Conservation (phyloP, 2,888 invertebrate species). For the Tipula vernalis region DNA sequence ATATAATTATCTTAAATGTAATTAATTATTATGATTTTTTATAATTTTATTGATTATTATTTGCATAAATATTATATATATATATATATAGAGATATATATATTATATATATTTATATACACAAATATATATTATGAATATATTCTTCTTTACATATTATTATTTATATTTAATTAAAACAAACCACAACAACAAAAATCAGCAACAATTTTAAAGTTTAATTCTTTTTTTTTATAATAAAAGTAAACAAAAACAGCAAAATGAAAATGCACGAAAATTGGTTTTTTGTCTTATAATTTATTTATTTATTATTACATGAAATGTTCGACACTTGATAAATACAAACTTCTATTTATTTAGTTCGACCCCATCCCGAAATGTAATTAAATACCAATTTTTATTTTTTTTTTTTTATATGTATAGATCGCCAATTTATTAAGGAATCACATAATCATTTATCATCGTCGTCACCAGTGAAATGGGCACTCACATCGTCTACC, state of each 20-base stretch:
- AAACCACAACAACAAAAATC: background rate
- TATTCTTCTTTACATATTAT: background rate
- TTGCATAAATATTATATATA: background rate
- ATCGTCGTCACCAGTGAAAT: background rate
- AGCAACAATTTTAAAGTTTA: background rate
- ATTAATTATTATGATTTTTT: background rate
- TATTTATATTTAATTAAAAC: background rate
- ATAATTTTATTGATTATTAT: background rate
- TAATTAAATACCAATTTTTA: background rate
- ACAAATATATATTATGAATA: no score
- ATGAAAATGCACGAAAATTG: background rate
- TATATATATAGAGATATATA: no score
- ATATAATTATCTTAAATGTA: background rate
- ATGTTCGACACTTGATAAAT: background rate
- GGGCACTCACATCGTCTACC: background rate
- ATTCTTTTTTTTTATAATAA: background rate
- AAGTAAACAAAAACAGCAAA: slow-evolving; percentile 4
- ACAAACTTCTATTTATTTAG: background rate
- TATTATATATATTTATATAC: no score
- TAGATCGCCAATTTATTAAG: background rate
- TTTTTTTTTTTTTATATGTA: background rate
- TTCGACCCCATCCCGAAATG: no score
- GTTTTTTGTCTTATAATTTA: background rate
- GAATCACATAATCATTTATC: background rate
- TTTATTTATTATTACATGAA: background rate